phyloP scores from a whole-genome alignment of 2,888 invertebrate species.

The Eremobia ochroleuca region DNA sequence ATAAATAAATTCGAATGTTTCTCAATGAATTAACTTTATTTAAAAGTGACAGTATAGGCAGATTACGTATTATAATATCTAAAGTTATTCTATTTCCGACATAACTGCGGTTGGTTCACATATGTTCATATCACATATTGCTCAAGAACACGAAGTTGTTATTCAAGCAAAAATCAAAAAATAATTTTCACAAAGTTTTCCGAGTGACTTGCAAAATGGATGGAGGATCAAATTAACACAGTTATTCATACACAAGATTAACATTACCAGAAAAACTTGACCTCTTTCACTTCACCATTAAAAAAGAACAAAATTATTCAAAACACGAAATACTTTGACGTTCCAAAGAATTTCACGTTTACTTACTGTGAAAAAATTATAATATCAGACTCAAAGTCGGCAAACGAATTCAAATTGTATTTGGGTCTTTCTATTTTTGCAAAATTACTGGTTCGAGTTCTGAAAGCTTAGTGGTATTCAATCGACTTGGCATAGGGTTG shows the following conservation, averaged over 20 bases:
- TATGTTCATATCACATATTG: too few relatives aligned
- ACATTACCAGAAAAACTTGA: neutral
- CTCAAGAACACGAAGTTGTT: conserved; percentile 12
- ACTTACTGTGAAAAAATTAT: conserved; percentile 3
- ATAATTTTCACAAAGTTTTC: conserved; percentile 22
- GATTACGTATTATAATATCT: neutral
- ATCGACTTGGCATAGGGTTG: conserved; percentile 8
- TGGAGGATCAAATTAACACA: conserved; percentile 14
- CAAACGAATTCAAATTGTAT: conserved; percentile 12
- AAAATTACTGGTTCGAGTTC: neutral
- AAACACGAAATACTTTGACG: conserved; percentile 36
- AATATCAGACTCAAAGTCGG: neutral
- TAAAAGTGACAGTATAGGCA: neutral
- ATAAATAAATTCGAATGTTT: neutral
- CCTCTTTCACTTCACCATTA: conserved; percentile 22
- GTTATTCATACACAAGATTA: neutral
- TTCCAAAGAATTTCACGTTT: conserved; percentile 9
- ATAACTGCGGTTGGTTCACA: too few relatives aligned
- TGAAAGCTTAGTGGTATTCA: conserved; percentile 25
- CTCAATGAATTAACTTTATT: neutral
- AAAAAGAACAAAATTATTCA: conserved; percentile 18
- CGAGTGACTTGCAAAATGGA: conserved; percentile 11
- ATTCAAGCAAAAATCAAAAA: conserved; percentile 28
- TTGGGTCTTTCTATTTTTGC: neutral
- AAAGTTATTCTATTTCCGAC: too few relatives aligned